Evolutionary conservation across 35 echinoderm and acorn worm genomes (phyloP).

Genomic region (Hemicentrotus pulcherrimus): DNA sequence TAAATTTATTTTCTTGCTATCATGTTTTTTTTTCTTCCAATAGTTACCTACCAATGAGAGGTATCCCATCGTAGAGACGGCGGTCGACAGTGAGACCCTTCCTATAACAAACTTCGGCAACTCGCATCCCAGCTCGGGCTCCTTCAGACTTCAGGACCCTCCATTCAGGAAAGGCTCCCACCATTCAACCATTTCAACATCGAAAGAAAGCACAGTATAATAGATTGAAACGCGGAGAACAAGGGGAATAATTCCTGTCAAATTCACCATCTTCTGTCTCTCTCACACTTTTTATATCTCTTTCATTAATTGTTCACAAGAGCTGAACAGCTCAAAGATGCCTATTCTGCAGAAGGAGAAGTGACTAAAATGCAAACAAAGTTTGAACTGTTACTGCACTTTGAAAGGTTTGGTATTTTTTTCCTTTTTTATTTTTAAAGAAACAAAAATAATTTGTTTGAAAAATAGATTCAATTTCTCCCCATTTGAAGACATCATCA

Average conservation of each 20-base stretch:
- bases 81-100: not conserved
- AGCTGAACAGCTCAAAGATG: not conserved
- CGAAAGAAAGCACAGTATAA: not conserved
- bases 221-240: not conserved
- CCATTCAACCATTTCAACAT: not conserved
- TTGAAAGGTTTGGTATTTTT: too few species aligned
- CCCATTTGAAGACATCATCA: too few species aligned
- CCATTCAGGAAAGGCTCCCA: constrained; percentile 16
- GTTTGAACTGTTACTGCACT: too few species aligned
- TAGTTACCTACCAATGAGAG: not conserved
- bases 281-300: not conserved
- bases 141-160: not conserved
- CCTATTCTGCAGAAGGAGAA: not conserved
- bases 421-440: too few species aligned
- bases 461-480: too few species aligned
- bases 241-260: not conserved
- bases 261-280: not conserved
- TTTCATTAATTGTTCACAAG: not conserved
- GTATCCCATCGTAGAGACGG: not conserved
- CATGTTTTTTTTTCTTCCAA: not conserved
- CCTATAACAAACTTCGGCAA: not conserved
- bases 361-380: not conserved
- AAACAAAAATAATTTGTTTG: too few species aligned
- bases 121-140: not conserved
- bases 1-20: not conserved